These are phyloP conservation scores for Fragum fragum DNA, from an alignment of 2,888 invertebrate genomes.

Conservation along the genomic window DNA sequence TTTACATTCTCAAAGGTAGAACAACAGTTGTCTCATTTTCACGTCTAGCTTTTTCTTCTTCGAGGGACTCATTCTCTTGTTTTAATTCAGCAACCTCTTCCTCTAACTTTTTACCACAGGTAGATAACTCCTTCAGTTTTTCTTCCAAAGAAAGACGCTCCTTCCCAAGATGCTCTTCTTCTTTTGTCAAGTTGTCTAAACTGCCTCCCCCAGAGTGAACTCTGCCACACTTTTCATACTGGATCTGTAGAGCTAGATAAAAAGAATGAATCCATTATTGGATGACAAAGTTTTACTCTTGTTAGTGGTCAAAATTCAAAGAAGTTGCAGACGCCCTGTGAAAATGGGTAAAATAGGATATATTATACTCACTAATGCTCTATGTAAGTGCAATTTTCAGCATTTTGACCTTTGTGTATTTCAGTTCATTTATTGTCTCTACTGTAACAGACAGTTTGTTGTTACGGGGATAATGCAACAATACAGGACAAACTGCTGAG, in stretches of 20 bases:
- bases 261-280: no score
- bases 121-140: constrained; percentile 55
- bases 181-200: constrained; percentile 35
- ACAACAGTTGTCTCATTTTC: constrained; percentile 64
- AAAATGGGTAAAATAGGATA: no score
- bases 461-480: no score
- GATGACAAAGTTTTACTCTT: no score
- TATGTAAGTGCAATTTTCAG: no score
- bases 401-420: no score
- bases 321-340: no score
- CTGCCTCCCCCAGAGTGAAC: constrained; percentile 10
- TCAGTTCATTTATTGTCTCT: no score
- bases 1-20: constrained; percentile 70
- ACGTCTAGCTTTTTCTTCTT: constrained; percentile 59
- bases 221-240: constrained; percentile 27
- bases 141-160: constrained; percentile 36
- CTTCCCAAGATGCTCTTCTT: constrained; percentile 60
- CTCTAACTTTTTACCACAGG: constrained; percentile 48
- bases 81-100: constrained; percentile 37
- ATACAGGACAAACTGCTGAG: no score
- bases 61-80: constrained; percentile 39
- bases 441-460: no score
- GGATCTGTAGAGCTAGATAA: constrained; percentile 30
- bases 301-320: no score
- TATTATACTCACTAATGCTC: no score